Percentiles rank a stretch among this genome's conserved stretches.
phyloP scores from a whole-genome alignment of 1,140 invertebrate species.

The Eurosta solidaginis region DNA sequence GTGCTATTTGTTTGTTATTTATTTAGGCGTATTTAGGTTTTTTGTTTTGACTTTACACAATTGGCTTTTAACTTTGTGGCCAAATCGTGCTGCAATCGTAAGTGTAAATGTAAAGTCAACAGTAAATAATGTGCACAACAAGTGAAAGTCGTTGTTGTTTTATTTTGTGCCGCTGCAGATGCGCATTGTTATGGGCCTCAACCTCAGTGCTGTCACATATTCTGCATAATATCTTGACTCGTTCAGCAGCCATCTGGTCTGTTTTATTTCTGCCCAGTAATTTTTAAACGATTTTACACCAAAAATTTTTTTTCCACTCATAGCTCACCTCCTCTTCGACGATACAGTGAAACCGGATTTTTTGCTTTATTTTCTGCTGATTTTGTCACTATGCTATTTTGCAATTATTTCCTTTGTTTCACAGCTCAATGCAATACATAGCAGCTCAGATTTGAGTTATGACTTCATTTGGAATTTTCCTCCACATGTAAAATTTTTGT shows the following conservation, averaged over 20 bases:
- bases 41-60: not conserved
- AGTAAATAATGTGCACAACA: conserved; percentile 26
- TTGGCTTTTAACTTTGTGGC: conserved; percentile 17
- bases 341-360: not conserved
- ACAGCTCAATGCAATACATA: not conserved
- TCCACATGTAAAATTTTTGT: not conserved
- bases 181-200: not conserved
- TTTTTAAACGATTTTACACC: not conserved
- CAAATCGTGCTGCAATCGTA: not conserved
- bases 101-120: not conserved
- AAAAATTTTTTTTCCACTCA: not conserved
- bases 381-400: not conserved
- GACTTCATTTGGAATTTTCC: not conserved
- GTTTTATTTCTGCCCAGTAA: not conserved
- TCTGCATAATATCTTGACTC: not conserved
- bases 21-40: not conserved
- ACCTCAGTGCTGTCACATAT: not conserved
- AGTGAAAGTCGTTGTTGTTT: conserved; percentile 23
- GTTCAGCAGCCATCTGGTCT: not conserved
- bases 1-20: not conserved
- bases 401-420: not conserved
- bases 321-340: not conserved
- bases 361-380: not conserved
- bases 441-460: not conserved
- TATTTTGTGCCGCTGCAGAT: not conserved